Base-by-base conservation (phyloP, 2,888 invertebrate genomes). In the Cantharis nigra region DNA sequence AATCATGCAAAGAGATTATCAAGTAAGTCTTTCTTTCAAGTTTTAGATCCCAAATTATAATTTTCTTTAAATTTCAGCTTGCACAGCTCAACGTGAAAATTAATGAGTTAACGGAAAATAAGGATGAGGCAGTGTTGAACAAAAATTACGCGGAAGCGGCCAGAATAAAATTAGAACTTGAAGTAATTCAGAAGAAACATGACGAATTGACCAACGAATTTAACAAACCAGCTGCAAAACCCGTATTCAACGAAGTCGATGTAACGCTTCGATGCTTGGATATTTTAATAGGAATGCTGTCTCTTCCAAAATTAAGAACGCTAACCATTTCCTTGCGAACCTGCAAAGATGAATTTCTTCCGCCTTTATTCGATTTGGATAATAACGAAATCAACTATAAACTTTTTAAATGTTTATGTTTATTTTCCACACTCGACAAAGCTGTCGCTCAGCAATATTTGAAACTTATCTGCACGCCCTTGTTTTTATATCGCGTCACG, bases 31-130 rank as follows among this genome's bases (percentile, higher is more conserved):
- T n/a, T 20, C 20, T 20, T 20, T 20, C 3, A 3, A 20, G 20
- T 20, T 64, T 16, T 65, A 65, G 16, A 18, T 20, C 13, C 3
- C 0, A 20, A 23, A 5, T 65, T 16, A 28, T 33, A 9, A 26
- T 18, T 49, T 18, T 20, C 9, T 78, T 71, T 83, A 82, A 62
- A 49, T 49, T 49, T 49, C 69, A 84, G 83, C 72, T 83, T 4
- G 84, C 85, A 23, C 75, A 81, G 77, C 69, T 85, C 23, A 81
- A 78, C 70, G 84, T 85, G 7, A 83, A 84, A 81, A 79, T 85
- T 23, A 83, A 85, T 72, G 78, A 80, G 62, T 77, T 85, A 49
- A 80, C 81, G 75, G 82, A 82, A 11, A 80, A 83, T n/a, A 74
- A 82, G 63, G 84, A 85, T 70, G 82, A 82, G 72, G 86, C 85